Base-by-base conservation (phyloP, 2,113 vertebrate genomes). In the Odocoileus virginianus region DNA sequence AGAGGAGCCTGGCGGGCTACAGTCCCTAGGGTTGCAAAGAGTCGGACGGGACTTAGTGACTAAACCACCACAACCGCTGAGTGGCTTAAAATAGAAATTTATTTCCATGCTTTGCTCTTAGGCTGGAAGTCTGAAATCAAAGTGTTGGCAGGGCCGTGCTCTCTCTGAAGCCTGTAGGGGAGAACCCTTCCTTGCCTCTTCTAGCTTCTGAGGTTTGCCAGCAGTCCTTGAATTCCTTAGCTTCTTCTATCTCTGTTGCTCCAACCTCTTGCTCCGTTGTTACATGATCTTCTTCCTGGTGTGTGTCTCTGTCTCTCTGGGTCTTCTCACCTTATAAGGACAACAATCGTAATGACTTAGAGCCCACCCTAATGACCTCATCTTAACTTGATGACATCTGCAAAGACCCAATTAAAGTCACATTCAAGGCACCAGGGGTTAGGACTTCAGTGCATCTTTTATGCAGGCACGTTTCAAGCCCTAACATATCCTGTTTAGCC, bases 71-170 rank as follows among this genome's bases (percentile, higher is more conserved):
- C 33, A 67, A 36, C n/a, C 0, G 14, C 13, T 64, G 36, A 14
- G 36, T 78, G 47, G 64, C 55, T 93, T 89, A 89, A 83, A 76
- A 85, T 40, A 89, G 64, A 58, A 79, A 54, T 55, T 2, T 78
- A 36, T 87, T 74, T 36, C 67, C 36, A 40, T 74, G 6, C 33
- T 47, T 91, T 60, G 15, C 57, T 60, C 57, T 71, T 64, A 43
- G 67, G 11, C 67, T 58, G 7, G 16, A 89, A 85, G 43, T 74
- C 33, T 84, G 78, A 90, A 58, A 64, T 94, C 36, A n/a, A 54
- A 23, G 50, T 45, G 23, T 71, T 45, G 7, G 7, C 19, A 58
- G n/a, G 57, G 47, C 45, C 33, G n/a, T 40, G 7, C 47, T 60
- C 7, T 40, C 33, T 87, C 57, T 90, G 55, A 90, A 93, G 78